A percentile compares a stretch with the other conserved stretches of the same genome.
Conservation (phyloP, 2,113 vertebrate genomes). For the Delphinus delphis region DNA sequence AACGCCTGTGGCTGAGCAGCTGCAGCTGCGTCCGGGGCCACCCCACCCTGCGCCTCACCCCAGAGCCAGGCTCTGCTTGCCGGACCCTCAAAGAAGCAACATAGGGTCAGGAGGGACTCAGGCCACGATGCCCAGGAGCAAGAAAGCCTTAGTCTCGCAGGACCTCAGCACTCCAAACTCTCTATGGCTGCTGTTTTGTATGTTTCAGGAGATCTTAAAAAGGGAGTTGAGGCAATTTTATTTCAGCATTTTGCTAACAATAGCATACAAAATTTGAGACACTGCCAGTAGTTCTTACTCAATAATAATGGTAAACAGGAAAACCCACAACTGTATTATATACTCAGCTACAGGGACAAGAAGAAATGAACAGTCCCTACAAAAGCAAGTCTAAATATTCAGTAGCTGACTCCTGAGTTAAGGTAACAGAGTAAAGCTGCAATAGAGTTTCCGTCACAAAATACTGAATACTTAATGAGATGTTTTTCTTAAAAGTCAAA, state of each 20-base stretch:
- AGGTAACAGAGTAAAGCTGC: not conserved
- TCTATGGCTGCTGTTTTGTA: not conserved
- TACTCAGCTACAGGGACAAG: not conserved
- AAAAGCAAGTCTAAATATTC: not conserved
- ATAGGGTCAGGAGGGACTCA: not conserved
- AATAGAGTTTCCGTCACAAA: not conserved
- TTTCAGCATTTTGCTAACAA: slow-evolving; percentile 1
- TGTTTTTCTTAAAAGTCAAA: not conserved
- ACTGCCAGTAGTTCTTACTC: not conserved
- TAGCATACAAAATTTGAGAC: not conserved
- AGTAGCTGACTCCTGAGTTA: not conserved
- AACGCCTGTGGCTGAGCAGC: not conserved
- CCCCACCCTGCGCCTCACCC: not conserved
- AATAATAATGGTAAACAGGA: slow-evolving; percentile 6
- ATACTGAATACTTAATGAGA: not conserved
- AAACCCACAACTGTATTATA: not conserved
- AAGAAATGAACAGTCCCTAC: not conserved
- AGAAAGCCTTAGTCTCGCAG: not conserved
- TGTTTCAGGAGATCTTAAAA: slow-evolving; percentile 10
- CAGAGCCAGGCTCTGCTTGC: not conserved
- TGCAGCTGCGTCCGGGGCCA: not conserved
- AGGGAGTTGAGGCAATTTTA: not conserved
- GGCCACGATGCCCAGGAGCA: not conserved
- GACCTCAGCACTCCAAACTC: not conserved
- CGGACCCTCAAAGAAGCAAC: not conserved